A percentile compares a stretch with the other conserved stretches of the same genome.
These are phyloP conservation scores for Aspidiotus destructor DNA, from an alignment of 2,888 invertebrate genomes.

Conservation along the genomic window DNA sequence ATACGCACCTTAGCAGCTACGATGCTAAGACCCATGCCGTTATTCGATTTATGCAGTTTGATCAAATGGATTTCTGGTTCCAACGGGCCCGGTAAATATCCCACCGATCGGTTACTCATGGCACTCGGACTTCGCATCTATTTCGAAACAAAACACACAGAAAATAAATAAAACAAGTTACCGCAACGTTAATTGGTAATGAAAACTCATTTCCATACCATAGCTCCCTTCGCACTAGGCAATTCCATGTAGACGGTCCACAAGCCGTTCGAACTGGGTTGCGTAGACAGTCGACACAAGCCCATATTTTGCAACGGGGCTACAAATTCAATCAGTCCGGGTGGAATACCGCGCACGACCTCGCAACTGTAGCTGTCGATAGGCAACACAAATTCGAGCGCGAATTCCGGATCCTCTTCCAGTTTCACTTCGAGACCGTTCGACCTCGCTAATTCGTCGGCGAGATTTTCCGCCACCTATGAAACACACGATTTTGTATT, in stretches of 20 bases:
- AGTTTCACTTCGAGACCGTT: conserved; percentile 78
- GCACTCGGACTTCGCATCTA: conserved; percentile 57
- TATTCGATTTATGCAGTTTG: conserved; percentile 83
- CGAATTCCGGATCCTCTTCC: conserved; percentile 85
- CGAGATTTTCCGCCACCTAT: conserved; percentile 73
- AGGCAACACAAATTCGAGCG: conserved; percentile 82
- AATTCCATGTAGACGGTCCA: conserved; percentile 79
- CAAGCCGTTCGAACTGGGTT: conserved; percentile 79
- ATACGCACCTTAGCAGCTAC: conserved; percentile 81
- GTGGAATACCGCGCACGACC: conserved; percentile 87
- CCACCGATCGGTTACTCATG: conserved; percentile 52
- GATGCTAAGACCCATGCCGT: conserved; percentile 96
- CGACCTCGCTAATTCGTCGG: conserved; percentile 81
- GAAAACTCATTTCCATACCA: conserved; percentile 35
- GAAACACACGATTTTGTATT: not conserved
- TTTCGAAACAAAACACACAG: not conserved
- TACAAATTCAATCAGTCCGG: conserved; percentile 74
- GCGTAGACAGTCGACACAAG: conserved; percentile 79
- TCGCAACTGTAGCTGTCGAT: conserved; percentile 98
- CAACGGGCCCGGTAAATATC: conserved; percentile 44
- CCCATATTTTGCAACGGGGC: conserved; percentile 73
- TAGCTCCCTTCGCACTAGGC: conserved; percentile 33
- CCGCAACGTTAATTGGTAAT: not conserved
- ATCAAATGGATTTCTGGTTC: conserved; percentile 74
- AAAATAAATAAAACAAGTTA: not conserved